These are phyloP conservation scores for Thunnus maccoyii DNA, from an alignment of 2,113 vertebrate species.

Conservation along the genomic window DNA sequence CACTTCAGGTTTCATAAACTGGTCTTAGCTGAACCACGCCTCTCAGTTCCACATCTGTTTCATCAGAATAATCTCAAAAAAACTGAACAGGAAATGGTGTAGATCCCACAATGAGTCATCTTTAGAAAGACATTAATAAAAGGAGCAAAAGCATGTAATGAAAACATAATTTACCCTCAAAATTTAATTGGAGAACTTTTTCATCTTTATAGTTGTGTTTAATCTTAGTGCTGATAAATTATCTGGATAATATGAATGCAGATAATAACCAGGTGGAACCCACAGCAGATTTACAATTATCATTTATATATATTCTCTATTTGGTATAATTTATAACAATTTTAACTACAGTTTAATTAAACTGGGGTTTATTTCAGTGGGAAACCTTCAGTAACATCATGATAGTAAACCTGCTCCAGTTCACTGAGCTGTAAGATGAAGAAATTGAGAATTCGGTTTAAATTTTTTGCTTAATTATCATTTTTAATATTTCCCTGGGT, in stretches of 20 bases:
- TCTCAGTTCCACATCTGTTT: constrained; percentile 27
- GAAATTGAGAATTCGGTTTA: no score
- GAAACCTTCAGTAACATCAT: no score
- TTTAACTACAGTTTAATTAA: not conserved
- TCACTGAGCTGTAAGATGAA: no score
- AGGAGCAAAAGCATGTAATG: not conserved
- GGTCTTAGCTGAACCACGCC: not conserved
- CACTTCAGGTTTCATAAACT: constrained; percentile 31
- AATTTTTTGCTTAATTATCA: no score
- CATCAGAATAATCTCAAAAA: not conserved
- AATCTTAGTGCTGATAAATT: not conserved
- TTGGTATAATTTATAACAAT: not conserved
- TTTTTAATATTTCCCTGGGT: no score
- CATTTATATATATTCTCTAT: not conserved
- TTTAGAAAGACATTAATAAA: not conserved
- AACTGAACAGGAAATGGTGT: not conserved
- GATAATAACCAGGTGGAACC: not conserved
- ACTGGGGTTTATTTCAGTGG: no score
- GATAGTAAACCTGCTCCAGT: no score
- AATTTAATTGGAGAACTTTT: not conserved
- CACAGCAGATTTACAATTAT: not conserved
- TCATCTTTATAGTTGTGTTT: not conserved
- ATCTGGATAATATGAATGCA: not conserved
- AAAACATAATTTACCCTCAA: not conserved
- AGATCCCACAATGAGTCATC: not conserved